Evolutionary conservation across 2,797 vertebrate genomes (phyloP), one percentile per base, ranked within the genome.

Genomic region (Decapterus maruadsi): DNA sequence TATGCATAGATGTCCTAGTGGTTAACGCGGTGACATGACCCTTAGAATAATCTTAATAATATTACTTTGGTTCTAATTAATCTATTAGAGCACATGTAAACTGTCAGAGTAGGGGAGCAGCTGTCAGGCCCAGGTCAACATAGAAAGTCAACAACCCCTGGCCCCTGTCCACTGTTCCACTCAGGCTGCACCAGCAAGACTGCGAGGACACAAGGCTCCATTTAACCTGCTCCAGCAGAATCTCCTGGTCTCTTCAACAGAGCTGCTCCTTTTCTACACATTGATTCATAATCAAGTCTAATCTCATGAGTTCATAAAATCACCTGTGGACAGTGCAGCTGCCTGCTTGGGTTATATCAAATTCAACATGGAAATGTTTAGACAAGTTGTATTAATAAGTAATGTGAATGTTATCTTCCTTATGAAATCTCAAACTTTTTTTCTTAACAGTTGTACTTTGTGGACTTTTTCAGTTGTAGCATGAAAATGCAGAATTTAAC

Each of bases 191-290:
- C 54, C 29, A 72, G 71, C 62, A 60, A 36, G 46, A 56, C 46
- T 65, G 43, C 19, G 61, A 62, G 68, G 55, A 90, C 83, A 90
- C 66, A 87, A 77, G 76, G 60, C 58, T 77, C 83, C 72, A 85
- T 93, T 94, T 91, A 92, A 79, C 57, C 58, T 45, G 58, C 48
- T 20, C 16, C 22, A 80, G 67, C 77, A 64, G 77, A 85, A 59
- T 84, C 68, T 82, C 50, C 20, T 26, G 19, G 50, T 75, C 68
- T 79, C 75, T 82, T 81, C 64, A 69, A 84, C 60, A 78, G 66
- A 80, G 69, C 63, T 50, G 29, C 55, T 74, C 69, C 79, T 26
- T 89, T 89, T 80, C 48, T 71, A 29, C 5, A 29, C 1, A 29
- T 29, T 61, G 22, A 29, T 19, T 53, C 8, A 10, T 20, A 22